Base-by-base conservation (phyloP, 2,888 invertebrate species). In the Taenaris catops region DNA sequence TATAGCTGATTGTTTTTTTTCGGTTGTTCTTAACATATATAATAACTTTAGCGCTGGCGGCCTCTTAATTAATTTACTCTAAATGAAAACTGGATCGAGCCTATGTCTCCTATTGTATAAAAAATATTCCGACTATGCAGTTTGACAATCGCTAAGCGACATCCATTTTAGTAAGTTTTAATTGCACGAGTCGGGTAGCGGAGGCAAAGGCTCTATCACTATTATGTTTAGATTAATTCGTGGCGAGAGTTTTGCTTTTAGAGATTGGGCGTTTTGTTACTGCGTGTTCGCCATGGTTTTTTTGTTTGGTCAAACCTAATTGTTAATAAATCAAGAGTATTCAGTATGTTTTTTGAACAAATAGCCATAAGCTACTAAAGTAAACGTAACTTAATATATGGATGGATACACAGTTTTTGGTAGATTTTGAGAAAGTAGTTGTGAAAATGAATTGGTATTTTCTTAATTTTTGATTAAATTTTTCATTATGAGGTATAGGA, bases 201-300 rank as follows among this genome's bases (percentile, higher is more conserved):
- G 71, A 74, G 63, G 63, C 69, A 68, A 68, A 72, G 58, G 66
- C 80, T 74, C 80, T 72, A 75, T 75, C 70, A 54, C 42, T 58
- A 60, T 67, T 56, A 53, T 61, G 61, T 74, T 76, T 74, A 76
- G 71, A 70, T 70, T 74, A 67, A 69, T 72, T 72, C 69, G 78
- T 71, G 75, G 78, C 76, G 73, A 78, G 63, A 74, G 63, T 68
- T 74, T 68, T 74, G 79, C 74, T 81, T 81, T 76, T 71, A 70
- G 49, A 53, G 57, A 53, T 57, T 44, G 51, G 51, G 57, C 54
- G 48, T 47, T 31, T 43, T 45, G n/a, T n/a, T n/a, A n/a, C n/a
- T n/a, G n/a, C n/a, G n/a, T n/a, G n/a, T n/a, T n/a, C n/a, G n/a
- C n/a, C n/a, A n/a, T n/a, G n/a, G n/a, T n/a, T n/a, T n/a, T n/a